phyloP scores from a whole-genome alignment of 2,797 vertebrate genomes.

The Neosalanx taihuensis region DNA sequence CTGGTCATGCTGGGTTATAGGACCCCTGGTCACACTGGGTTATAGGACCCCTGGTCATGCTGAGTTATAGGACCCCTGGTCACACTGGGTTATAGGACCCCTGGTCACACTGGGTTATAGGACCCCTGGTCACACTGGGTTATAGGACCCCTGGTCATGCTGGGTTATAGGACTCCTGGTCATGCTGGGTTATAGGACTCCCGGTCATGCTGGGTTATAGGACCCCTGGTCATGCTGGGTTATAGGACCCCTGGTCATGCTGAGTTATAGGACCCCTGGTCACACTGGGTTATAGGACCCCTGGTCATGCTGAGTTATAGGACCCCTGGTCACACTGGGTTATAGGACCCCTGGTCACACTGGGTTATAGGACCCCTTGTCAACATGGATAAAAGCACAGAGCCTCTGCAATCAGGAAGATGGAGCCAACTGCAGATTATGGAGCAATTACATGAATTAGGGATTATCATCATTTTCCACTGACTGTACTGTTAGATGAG shows the following conservation, averaged over 20 bases:
- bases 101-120: not conserved
- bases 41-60: too few species aligned
- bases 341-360: not conserved
- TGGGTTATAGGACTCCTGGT: too few species aligned
- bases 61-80: too few species aligned
- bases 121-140: too few species aligned
- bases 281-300: constrained; percentile 4
- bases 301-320: not conserved
- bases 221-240: too few species aligned
- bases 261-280: too few species aligned
- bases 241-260: too few species aligned
- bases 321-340: too few species aligned
- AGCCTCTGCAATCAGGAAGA: constrained; percentile 50
- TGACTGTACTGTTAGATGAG: constrained; percentile 16
- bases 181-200: constrained; percentile 4
- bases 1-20: not conserved
- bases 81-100: constrained; percentile 4
- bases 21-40: too few species aligned
- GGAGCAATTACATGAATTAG: constrained; percentile 61
- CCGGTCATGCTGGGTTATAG: not conserved
- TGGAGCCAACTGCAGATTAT: constrained; percentile 55
- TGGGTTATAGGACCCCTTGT: constrained; percentile 9
- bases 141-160: too few species aligned
- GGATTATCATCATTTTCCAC: constrained; percentile 54
- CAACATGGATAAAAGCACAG: constrained; percentile 45